Percentiles rank a stretch among this genome's conserved stretches.
These are phyloP conservation scores for Hemichromis elongatus DNA, from an alignment of 2,113 vertebrate genomes.

Conservation along the genomic window DNA sequence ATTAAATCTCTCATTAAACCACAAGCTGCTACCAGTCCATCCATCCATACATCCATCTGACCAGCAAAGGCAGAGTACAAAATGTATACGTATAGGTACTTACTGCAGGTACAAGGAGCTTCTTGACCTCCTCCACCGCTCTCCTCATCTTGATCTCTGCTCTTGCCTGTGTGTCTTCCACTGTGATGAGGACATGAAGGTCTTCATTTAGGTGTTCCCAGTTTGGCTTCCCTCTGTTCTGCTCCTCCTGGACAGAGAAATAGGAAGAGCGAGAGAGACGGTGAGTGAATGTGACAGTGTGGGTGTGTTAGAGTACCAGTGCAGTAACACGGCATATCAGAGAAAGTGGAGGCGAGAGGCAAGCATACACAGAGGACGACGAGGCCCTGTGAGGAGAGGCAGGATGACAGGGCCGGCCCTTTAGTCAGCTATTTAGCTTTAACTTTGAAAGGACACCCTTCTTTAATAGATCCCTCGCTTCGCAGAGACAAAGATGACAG, in stretches of 20 bases:
- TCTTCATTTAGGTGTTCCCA: constrained; percentile 84
- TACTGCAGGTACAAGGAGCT: constrained; percentile 82
- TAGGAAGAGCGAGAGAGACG: neutral
- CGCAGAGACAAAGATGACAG: constrained; percentile 50
- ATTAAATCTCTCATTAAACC: neutral
- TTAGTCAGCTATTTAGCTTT: constrained; percentile 59
- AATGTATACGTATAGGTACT: constrained; percentile 43
- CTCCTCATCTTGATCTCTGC: constrained; percentile 81
- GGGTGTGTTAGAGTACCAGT: constrained; percentile 34
- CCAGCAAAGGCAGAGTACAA: neutral
- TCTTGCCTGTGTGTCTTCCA: constrained; percentile 79
- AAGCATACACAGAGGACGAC: constrained; percentile 40
- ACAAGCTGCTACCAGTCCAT: neutral
- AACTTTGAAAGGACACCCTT: constrained; percentile 61
- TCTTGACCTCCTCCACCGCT: constrained; percentile 81
- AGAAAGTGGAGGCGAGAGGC: constrained; percentile 15
- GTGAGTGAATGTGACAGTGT: constrained; percentile 42
- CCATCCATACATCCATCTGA: neutral
- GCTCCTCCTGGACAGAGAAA: constrained; percentile 73
- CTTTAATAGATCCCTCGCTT: constrained; percentile 51
- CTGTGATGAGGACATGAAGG: constrained; percentile 80
- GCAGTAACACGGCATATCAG: constrained; percentile 26
- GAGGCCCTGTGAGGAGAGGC: constrained; percentile 22
- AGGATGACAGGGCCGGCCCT: constrained; percentile 48
- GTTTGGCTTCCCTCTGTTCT: constrained; percentile 83